phyloP scores from a whole-genome alignment of 2,888 invertebrate species.

The Nomada ferruginata region DNA sequence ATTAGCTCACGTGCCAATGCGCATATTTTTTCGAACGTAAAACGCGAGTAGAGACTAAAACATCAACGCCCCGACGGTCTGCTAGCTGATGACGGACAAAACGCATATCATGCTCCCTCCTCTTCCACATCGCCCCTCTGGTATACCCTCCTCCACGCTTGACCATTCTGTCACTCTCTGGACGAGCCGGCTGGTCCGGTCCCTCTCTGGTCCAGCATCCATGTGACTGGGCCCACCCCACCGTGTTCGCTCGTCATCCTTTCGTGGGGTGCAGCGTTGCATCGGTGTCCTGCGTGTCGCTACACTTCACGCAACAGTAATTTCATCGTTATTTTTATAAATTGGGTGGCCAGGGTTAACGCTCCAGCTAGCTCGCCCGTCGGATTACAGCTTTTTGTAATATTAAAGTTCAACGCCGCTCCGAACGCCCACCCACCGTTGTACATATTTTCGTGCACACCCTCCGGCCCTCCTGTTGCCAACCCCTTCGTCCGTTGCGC shows the following conservation, averaged over 20 bases:
- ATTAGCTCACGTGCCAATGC: constrained; percentile 82
- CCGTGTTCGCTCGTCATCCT: constrained; percentile 69
- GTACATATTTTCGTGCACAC: constrained; percentile 57
- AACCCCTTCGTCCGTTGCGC: neutral
- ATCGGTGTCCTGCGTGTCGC: constrained; percentile 76
- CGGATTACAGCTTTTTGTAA: constrained; percentile 82
- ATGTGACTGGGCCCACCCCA: constrained; percentile 52
- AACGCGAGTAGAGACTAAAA: constrained; percentile 79
- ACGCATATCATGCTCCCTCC: constrained; percentile 75
- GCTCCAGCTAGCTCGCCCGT: constrained; percentile 80
- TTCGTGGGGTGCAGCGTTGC: constrained; percentile 74
- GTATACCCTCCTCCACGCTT: constrained; percentile 12
- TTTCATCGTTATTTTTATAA: constrained; percentile 84
- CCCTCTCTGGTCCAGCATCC: neutral
- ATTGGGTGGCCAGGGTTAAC: constrained; percentile 83
- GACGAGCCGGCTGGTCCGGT: constrained; percentile 3
- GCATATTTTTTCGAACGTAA: constrained; percentile 83
- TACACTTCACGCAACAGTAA: constrained; percentile 83
- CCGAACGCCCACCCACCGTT: constrained; percentile 53
- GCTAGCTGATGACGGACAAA: constrained; percentile 80
- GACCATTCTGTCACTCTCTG: constrained; percentile 11
- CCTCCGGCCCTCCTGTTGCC: constrained; percentile 18
- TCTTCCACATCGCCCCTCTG: constrained; percentile 31
- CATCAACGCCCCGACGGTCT: constrained; percentile 76
- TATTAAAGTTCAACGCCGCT: constrained; percentile 77